Evolutionary conservation across 2,797 vertebrate species (phyloP), one percentile per base, ranked within the genome.

Genomic region (Phylloscopus collybita): DNA sequence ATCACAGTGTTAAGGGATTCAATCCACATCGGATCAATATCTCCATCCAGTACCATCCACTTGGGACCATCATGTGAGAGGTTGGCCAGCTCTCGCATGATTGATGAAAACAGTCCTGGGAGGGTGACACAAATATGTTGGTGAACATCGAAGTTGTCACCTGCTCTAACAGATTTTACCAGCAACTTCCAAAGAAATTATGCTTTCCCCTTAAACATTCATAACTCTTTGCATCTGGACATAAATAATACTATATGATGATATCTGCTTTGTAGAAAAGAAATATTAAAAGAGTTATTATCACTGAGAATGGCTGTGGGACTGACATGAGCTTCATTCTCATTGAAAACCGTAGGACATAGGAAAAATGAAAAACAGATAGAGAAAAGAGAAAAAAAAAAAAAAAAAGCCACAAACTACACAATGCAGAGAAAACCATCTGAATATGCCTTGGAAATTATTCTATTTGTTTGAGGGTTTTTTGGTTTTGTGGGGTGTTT

Each of bases 1-100:
- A 99, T 99, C 97, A 99, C 99, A 5, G 99, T 99, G 97, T 99
- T 99, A 81, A 99, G 98, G 86, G 99, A 99, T 94, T 99, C 99
- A 86, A 99, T 99, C 99, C 99, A 99, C 99, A 99, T 99, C 0
- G 99, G 99, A 97, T 99, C 99, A 83, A 99, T 99, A 97, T 99
- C 99, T 30, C 99, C 99, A 89, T 99, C 99, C 90, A 99, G 97
- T 59, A 99, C 98, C 51, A 99, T 99, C 99, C 99, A 99, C 96
- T 99, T 99, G 38, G 99, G 99, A 59, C 99, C 99, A 1, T 95
- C 96, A 47, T 99, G 99, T 57, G 97, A 98, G 94, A 99, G 80
- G 95, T 98, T 99, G 93, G 98, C 98, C 91, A 99, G 97, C 76
- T 99, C 99, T 29, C 99, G 95, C 99, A 99, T 99, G 88, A 99